Conservation (phyloP, 2,888 invertebrate genomes). For the Eudemis profundana region DNA sequence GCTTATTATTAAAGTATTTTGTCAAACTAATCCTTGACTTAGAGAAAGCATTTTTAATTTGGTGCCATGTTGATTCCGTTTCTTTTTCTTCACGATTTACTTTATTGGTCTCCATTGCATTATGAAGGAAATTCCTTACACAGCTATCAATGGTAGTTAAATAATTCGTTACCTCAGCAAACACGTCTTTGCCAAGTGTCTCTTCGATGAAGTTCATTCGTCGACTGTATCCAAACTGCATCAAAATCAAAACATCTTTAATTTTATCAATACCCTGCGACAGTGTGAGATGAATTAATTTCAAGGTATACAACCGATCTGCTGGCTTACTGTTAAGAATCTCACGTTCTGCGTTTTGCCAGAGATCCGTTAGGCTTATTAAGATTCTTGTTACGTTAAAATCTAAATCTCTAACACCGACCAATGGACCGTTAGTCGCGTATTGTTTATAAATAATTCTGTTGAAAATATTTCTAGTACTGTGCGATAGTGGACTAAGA, state of each 20-base stretch:
- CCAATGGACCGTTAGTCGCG: slow-evolving; percentile 51
- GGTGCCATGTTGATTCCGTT: slow-evolving; percentile 64
- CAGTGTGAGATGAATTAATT: slow-evolving; percentile 62
- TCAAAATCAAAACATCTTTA: slow-evolving; percentile 55
- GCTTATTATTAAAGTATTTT: slow-evolving; percentile 55
- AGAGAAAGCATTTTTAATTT: slow-evolving; percentile 61
- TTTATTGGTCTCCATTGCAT: slow-evolving; percentile 6
- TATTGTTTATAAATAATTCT: slow-evolving; percentile 59
- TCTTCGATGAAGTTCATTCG: slow-evolving; percentile 57
- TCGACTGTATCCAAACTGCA: slow-evolving; percentile 60
- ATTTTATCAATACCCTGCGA: slow-evolving; percentile 62
- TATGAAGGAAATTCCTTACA: slow-evolving; percentile 46
- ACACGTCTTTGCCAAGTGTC: slow-evolving; percentile 49
- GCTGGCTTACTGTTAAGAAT: slow-evolving; percentile 51
- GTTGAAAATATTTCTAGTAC: slow-evolving; percentile 57
- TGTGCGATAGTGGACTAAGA: slow-evolving; percentile 55
- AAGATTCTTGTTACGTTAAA: slow-evolving; percentile 61
- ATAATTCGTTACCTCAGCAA: slow-evolving; percentile 54
- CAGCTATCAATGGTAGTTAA: slow-evolving; percentile 55
- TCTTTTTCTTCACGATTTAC: slow-evolving; percentile 33
- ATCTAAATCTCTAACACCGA: slow-evolving; percentile 51
- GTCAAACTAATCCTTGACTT: slow-evolving; percentile 62
- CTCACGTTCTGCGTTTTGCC: slow-evolving; percentile 55
- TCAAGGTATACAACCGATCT: slow-evolving; percentile 60
- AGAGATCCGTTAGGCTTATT: slow-evolving; percentile 57